phyloP scores from a whole-genome alignment of 2,113 vertebrate genomes.

The Ptyas mucosa region DNA sequence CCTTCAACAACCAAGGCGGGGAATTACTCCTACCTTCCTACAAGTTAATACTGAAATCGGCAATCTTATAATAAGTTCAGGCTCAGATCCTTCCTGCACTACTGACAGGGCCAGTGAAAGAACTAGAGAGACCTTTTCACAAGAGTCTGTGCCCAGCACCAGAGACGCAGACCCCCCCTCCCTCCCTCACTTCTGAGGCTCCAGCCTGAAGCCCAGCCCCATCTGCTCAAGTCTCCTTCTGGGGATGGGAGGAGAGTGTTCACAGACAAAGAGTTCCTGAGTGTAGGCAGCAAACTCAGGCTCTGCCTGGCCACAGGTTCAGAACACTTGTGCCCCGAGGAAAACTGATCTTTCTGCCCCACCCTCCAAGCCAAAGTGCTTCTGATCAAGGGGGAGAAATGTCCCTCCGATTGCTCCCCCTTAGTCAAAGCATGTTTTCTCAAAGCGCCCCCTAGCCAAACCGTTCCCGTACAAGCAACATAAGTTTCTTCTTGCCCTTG shows the following conservation, averaged over 20 bases:
- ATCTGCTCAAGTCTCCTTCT: neutral
- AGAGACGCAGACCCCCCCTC: neutral
- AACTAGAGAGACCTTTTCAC: neutral
- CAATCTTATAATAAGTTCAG: conserved; percentile 1
- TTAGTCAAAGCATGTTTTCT: neutral
- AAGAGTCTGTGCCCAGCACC: neutral
- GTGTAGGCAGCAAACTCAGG: neutral
- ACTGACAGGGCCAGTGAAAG: neutral
- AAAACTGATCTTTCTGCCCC: neutral
- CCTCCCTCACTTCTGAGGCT: too few species aligned
- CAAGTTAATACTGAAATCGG: conserved; percentile 23
- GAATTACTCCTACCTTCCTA: neutral
- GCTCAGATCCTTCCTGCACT: neutral
- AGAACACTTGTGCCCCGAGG: neutral
- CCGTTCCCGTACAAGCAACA: conserved; percentile 69
- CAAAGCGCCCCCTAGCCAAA: conserved; percentile 56
- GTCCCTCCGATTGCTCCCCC: neutral
- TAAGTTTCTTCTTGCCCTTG: conserved; percentile 72
- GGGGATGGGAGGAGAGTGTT: neutral
- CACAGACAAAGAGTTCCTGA: neutral
- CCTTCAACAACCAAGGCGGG: neutral
- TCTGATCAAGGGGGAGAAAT: neutral
- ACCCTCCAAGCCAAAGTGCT: conserved; percentile 20
- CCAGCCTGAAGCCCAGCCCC: neutral
- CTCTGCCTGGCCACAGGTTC: neutral